Evolutionary conservation across 2,888 invertebrate species (phyloP), one percentile per base, ranked within the genome.

Genomic region (Harmothoe impar): DNA sequence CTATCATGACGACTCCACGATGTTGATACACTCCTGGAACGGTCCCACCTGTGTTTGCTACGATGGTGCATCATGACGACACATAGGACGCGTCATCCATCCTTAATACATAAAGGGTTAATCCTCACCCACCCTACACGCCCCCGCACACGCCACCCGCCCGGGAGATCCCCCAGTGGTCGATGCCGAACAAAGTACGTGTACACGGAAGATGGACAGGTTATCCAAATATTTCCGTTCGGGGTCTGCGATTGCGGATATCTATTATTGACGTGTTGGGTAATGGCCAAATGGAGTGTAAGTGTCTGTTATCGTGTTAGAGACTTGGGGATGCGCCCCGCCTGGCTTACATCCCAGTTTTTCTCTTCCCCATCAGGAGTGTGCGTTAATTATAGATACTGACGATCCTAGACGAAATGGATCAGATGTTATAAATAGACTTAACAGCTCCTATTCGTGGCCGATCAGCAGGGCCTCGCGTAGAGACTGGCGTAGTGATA

Each of bases 191-290:
- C 62, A n/a, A n/a, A 15, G 15, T 20, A 5, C 62, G 62, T 3
- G 62, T n/a, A 62, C 43, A 43, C 43, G 43, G 43, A 43, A 43
- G 62, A n/a, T 20, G 62, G n/a, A 72, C 72, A 29, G 72, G 72
- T 72, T 72, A 72, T 29, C 72, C 72, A 25, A 72, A 72, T 72
- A 72, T 72, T 72, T 72, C 72, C 72, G 31, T 62, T n/a, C 5
- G n/a, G 72, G 72, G 15, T 72, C 72, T n/a, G 72, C 25, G 72
- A 72, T 72, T 72, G 29, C 25, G 29, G 25, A 0, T 25, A 72
- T 72, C 72, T 72, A 72, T 72, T 72, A 72, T 72, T 72, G 72
- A 72, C 62, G n/a, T 20, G 72, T 25, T 25, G 29, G 72, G n/a
- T 29, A 62, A 62, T 15, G 29, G 72, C 72, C 72, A 72, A 72